Evolutionary conservation across 1,140 invertebrate genomes (phyloP).

Genomic region (Thaumetopoea pityocampa): DNA sequence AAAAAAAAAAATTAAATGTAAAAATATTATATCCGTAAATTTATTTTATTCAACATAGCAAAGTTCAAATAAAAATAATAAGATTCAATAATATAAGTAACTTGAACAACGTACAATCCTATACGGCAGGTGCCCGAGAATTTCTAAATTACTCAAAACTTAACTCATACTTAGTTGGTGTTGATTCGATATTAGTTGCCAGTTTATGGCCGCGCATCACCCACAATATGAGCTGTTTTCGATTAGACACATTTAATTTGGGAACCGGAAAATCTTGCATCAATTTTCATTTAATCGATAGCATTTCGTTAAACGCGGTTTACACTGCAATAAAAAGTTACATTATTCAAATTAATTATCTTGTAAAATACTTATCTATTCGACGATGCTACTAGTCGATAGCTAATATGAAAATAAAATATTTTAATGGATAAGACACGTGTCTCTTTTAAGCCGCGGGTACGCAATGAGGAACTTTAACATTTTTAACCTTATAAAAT

Average conservation of each 20-base stretch:
- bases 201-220: conserved; percentile 19
- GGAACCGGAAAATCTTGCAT: conserved; percentile 9
- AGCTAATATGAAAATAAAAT: conserved; percentile 4
- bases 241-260: conserved; percentile 15
- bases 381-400: background rate
- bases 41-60: too few species aligned
- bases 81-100: too few species aligned
- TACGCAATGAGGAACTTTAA: too few species aligned
- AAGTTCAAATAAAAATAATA: too few species aligned
- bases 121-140: conserved; percentile 6
- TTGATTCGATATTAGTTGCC: conserved; percentile 28
- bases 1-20: too few species aligned
- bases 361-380: conserved; percentile 2
- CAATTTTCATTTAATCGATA: conserved; percentile 6
- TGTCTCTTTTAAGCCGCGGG: too few species aligned
- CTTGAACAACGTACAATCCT: too few species aligned
- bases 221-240: conserved; percentile 13
- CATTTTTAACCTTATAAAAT: too few species aligned
- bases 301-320: background rate
- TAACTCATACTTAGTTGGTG: conserved; percentile 17
- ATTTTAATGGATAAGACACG: too few species aligned
- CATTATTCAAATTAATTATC: background rate
- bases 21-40: too few species aligned
- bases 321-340: background rate
- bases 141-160: conserved; percentile 7